Evolutionary conservation across 2,888 invertebrate species (phyloP).

Genomic region (Phlogophora meticulosa): DNA sequence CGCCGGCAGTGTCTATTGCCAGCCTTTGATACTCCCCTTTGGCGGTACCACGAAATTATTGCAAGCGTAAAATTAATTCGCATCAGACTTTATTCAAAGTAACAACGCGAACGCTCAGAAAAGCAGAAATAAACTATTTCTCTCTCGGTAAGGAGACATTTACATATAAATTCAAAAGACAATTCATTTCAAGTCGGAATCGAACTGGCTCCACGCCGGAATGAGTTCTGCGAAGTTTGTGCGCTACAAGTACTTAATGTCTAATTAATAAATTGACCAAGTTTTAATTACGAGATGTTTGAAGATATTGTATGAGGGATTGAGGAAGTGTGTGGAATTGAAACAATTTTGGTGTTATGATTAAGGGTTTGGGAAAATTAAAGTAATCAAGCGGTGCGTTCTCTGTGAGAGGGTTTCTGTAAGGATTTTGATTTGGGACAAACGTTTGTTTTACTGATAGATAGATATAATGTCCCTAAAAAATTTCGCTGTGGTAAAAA

Average conservation of each 20-base stretch:
- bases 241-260: constrained; percentile 70
- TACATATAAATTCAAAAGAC: constrained; percentile 82
- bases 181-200: constrained; percentile 73
- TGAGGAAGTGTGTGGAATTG: constrained; percentile 36
- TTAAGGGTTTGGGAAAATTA: neutral
- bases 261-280: constrained; percentile 73
- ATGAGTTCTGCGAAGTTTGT: constrained; percentile 72
- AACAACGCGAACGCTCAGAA: constrained; percentile 61
- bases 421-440: neutral
- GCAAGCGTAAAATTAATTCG: constrained; percentile 61
- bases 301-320: constrained; percentile 47
- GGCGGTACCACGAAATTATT: constrained; percentile 45
- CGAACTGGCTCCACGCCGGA: constrained; percentile 74
- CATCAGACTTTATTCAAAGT: constrained; percentile 54
- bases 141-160: constrained; percentile 70
- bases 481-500: no score
- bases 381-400: no score
- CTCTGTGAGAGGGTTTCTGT: neutral
- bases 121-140: constrained; percentile 75
- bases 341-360: constrained; percentile 9
- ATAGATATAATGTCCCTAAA: no score
- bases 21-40: constrained; percentile 43
- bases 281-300: constrained; percentile 69
- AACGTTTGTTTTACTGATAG: no score
- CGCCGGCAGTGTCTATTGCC: constrained; percentile 32